Evolutionary conservation across 1,140 invertebrate species (phyloP).

Genomic region (Littorina saxatilis): DNA sequence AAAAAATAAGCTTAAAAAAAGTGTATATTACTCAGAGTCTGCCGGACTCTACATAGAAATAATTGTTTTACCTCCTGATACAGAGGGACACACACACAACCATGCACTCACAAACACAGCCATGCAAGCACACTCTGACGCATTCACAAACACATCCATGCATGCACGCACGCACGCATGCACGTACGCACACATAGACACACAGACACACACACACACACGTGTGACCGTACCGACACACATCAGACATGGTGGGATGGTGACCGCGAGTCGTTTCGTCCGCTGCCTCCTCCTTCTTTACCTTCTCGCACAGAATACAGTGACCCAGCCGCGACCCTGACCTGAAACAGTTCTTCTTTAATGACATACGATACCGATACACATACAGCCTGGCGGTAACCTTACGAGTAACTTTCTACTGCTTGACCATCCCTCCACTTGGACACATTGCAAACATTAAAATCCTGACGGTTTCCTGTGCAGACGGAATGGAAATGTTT

Average conservation of each 20-base stretch:
- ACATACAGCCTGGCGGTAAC: too few species aligned
- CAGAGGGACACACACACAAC: not conserved
- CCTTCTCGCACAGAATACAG: not conserved
- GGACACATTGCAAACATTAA: too few species aligned
- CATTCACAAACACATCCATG: not conserved
- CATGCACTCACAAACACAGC: not conserved
- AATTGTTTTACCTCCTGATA: not conserved
- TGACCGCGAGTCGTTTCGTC: too few species aligned
- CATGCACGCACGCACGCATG: not conserved
- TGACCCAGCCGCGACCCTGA: not conserved
- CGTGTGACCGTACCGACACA: not conserved
- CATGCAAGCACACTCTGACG: not conserved
- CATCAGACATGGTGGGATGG: too few species aligned
- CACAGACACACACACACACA: not conserved
- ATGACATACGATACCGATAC: too few species aligned
- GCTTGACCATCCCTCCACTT: too few species aligned
- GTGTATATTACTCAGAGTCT: not conserved
- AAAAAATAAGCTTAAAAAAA: not conserved
- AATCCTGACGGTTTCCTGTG: too few species aligned
- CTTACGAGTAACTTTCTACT: too few species aligned
- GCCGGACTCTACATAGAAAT: not conserved
- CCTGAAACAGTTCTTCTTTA: too few species aligned
- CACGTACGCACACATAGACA: not conserved
- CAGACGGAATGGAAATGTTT: too few species aligned
- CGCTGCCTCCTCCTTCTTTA: not conserved